Evolutionary conservation across 2,888 invertebrate species (phyloP), one percentile per base, ranked within the genome.

Genomic region (Drosophila nr. fundita): DNA sequence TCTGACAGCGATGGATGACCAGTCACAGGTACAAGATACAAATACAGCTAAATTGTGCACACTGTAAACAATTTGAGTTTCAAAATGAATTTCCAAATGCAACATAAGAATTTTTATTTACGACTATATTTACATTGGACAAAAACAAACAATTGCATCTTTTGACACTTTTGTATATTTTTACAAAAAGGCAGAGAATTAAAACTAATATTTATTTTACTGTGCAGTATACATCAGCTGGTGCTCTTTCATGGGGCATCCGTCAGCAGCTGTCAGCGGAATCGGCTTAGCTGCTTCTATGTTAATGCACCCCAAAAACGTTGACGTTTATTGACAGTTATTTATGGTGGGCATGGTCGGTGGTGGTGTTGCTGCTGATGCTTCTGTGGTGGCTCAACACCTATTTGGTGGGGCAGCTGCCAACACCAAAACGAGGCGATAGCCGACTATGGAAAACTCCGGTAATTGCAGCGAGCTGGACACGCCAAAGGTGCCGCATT

Each of bases 311-410:
- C 83, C 85, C 81, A 87, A 87, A 85, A 78, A 77, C 85, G 89
- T 71, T 81, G 87, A 87, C 87, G 83, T 89, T 87, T 87, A 87
- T 87, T 89, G 89, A 68, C 87, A 87, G 87, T 78, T 87, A 87
- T 89, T 87, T 87, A 89, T 87, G 87, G 87, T 85, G 83, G 78
- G 76, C 82, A 80, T 73, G 76, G 76, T 30, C 42, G 42, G 10
- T 57, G 29, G 48, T 59, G 49, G 2, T 49, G 54, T 1, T 49
- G 54, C 45, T 50, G 54, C 13, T 63, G 53, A 2, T 53, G 67
- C 36, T 32, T 36, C 60, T 53, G 68, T 67, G 65, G 63, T 62
- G 61, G 65, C 61, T 61, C 70, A 73, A 75, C 76, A 81, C 86
- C 83, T 82, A 76, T 84, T 86, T 75, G 78, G 82, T 64, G 80